phyloP scores from a whole-genome alignment of 1,140 invertebrate species.

The Microplitis demolitor region DNA sequence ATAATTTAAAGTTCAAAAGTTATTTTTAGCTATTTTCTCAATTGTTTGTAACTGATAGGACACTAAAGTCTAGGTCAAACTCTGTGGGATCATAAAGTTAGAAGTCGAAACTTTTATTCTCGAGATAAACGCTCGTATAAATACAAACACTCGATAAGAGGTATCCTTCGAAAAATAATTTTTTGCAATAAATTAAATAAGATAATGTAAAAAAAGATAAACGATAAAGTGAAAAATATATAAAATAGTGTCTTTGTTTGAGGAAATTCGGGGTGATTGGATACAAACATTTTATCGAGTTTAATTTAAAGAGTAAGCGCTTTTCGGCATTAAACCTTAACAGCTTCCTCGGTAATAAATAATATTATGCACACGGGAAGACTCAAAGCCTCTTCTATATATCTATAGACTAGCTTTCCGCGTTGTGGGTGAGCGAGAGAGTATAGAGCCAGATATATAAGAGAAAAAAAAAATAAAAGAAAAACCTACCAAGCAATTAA shows the following conservation, averaged over 20 bases:
- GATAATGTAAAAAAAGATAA: too few species aligned
- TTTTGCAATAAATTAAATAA: too few species aligned
- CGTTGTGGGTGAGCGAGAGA: too few species aligned
- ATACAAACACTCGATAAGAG: too few species aligned
- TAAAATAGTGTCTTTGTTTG: neutral
- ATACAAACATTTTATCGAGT: conserved; percentile 62
- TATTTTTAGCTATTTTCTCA: conserved; percentile 10
- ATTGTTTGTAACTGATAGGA: conserved; percentile 17
- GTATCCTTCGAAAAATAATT: too few species aligned
- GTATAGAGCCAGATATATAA: neutral
- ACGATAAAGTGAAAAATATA: neutral
- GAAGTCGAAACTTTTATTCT: conserved; percentile 16
- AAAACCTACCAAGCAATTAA: conserved; percentile 57
- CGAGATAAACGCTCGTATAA: neutral
- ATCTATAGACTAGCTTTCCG: neutral
- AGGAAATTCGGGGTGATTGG: conserved; percentile 47
- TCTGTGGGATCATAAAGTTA: conserved; percentile 15
- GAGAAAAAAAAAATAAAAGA: conserved; percentile 27
- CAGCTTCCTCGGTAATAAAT: conserved; percentile 60
- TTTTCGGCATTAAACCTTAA: conserved; percentile 56
- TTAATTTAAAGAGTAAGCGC: conserved; percentile 56
- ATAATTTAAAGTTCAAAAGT: conserved; percentile 17
- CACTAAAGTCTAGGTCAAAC: conserved; percentile 1
- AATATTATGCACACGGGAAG: conserved; percentile 58
- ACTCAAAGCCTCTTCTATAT: neutral